These are phyloP conservation scores for Branchipolynoe longqiensis DNA, from an alignment of 2,888 invertebrate species.

Conservation along the genomic window DNA sequence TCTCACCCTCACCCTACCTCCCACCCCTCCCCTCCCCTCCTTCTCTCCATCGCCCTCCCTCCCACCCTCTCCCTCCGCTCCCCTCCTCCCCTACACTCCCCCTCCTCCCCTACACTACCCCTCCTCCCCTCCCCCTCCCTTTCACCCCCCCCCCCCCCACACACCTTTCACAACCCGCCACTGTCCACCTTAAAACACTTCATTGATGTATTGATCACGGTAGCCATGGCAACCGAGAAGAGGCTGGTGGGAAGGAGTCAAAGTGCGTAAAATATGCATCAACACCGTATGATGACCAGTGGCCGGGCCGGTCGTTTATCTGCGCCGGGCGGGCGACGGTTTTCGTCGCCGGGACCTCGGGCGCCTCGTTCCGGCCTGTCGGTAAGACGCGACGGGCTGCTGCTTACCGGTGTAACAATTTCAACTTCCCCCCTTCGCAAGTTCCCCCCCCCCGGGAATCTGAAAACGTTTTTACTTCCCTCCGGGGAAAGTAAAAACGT, in stretches of 20 bases:
- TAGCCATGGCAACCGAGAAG: slow-evolving; percentile 31
- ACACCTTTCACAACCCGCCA: neutral
- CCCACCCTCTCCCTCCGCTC: too few relatives aligned
- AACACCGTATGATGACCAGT: slow-evolving; percentile 15
- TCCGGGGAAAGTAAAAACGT: too few relatives aligned
- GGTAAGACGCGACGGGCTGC: too few relatives aligned
- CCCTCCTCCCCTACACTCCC: too few relatives aligned
- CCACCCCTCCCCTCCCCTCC: neutral
- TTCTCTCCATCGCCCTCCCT: neutral
- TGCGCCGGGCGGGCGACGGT: neutral
- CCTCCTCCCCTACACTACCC: too few relatives aligned
- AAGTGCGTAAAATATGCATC: slow-evolving; percentile 39
- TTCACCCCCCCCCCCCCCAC: neutral
- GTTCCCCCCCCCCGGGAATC: too few relatives aligned
- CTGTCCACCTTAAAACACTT: slow-evolving; percentile 25
- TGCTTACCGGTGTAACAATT: too few relatives aligned
- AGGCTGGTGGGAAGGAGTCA: slow-evolving; percentile 32
- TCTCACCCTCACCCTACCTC: neutral
- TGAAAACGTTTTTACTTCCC: too few relatives aligned
- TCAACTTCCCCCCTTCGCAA: too few relatives aligned
- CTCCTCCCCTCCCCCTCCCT: neutral
- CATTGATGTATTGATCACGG: slow-evolving; percentile 51
- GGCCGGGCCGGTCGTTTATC: neutral
- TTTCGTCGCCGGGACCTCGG: neutral
- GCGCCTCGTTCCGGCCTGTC: neutral